phyloP scores from a whole-genome alignment of 2,797 vertebrate genomes.

The Darevskia nairensis region DNA sequence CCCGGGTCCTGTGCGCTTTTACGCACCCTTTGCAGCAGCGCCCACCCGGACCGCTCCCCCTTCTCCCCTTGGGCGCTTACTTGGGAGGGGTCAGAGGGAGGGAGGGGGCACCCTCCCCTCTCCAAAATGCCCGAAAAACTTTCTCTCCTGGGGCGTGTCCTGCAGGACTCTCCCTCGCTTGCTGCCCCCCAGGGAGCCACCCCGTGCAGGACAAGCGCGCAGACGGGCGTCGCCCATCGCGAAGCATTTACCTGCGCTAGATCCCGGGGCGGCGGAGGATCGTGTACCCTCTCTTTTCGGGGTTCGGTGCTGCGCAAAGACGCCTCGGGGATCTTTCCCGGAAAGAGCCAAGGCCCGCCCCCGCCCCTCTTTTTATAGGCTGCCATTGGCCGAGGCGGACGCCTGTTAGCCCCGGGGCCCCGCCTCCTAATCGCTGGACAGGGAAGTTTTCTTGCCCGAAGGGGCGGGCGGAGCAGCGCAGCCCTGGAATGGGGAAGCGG shows the following conservation, averaged over 20 bases:
- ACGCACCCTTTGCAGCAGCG: neutral
- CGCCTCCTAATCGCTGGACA: neutral
- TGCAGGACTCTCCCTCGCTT: neutral
- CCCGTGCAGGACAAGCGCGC: fast-evolving
- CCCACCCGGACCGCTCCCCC: neutral
- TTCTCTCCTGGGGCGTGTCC: neutral
- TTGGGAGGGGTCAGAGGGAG: neutral
- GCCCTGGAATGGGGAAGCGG: neutral
- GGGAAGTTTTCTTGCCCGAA: neutral
- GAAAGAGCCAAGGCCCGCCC: neutral
- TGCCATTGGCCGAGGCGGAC: neutral
- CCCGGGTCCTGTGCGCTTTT: no score
- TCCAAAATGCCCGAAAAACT: neutral
- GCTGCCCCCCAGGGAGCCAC: neutral
- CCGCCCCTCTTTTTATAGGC: neutral
- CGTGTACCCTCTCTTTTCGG: neutral
- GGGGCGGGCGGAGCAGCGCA: neutral
- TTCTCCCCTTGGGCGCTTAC: neutral
- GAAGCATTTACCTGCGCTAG: neutral
- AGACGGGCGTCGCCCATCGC: neutral
- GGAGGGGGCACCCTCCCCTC: neutral
- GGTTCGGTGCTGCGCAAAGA: fast-evolving
- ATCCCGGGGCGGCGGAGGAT: neutral
- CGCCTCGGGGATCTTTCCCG: neutral
- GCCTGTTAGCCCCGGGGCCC: neutral